Evolutionary conservation across 2,113 vertebrate species (phyloP), one percentile per base, ranked within the genome.

Genomic region (Rynchops niger): DNA sequence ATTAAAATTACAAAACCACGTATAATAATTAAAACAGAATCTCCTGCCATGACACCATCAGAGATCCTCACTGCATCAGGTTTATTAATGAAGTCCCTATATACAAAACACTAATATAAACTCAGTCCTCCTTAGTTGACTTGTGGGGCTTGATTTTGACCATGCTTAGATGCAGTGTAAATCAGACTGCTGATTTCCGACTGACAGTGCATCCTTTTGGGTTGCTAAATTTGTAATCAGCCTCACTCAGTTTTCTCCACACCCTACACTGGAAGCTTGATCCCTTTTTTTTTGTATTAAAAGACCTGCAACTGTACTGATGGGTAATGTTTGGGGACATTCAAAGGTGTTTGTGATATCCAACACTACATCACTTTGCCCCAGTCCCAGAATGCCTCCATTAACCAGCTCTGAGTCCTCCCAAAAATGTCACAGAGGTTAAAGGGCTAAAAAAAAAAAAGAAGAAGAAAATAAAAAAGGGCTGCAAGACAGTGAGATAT

Each of bases 1-100:
- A 96, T 97, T 98, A 96, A 97, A 97, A 97, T 95, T 95, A 86
- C 56, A 96, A 95, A 97, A 61, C 90, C 79, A 80, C 65, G 74
- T 55, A 74, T 34, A 90, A 77, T 93, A 97, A 98, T 96, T 97
- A 96, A 94, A 95, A 45, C 53, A 76, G 30, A 90, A 81, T 73
- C 49, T 81, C 77, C 52, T 59, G 36, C 38, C 3, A 6, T 45
- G 49, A 43, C 26, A 49, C 1, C 50, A 52, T 91, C 49, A 65
- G 58, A 84, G 38, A 50, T 55, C 88, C 34, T 96, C 56, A 84
- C 40, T 56, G 23, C 80, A 65, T 63, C 47, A 47, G 9, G 22
- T 80, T 94, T n/a, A 49, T 84, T 91, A 82, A 70, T 29, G 53
- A 91, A 82, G 9, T 38, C 17, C 73, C 29, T 62, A 5, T 32